phyloP scores from a whole-genome alignment of 2,888 invertebrate genomes.

The Nomada ferruginata region DNA sequence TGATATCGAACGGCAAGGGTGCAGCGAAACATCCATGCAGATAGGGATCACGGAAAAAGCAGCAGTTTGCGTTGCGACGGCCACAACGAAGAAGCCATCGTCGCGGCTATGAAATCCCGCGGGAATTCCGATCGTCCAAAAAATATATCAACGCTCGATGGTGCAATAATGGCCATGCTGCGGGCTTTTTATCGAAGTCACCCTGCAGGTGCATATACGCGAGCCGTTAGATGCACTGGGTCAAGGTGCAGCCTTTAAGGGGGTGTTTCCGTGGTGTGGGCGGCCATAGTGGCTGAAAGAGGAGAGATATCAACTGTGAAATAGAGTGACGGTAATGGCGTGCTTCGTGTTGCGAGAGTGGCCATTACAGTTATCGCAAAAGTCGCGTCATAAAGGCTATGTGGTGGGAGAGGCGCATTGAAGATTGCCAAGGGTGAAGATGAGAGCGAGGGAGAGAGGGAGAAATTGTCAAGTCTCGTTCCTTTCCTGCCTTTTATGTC shows the following conservation, averaged over 20 bases:
- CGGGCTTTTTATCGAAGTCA: constrained; percentile 53
- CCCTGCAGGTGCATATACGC: constrained; percentile 22
- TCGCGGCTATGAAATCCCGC: background rate
- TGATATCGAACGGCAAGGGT: too few relatives aligned
- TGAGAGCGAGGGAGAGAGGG: constrained; percentile 1
- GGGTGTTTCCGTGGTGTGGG: constrained; percentile 25
- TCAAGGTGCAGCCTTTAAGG: constrained; percentile 65
- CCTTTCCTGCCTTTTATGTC: constrained; percentile 44
- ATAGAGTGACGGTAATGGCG: constrained; percentile 76
- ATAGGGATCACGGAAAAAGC: too few relatives aligned
- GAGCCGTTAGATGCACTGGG: constrained; percentile 61
- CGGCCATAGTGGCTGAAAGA: constrained; percentile 42
- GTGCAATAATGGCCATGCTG: constrained; percentile 34
- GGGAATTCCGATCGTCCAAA: background rate
- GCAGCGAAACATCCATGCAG: too few relatives aligned
- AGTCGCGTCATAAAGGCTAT: constrained; percentile 71
- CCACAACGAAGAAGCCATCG: background rate
- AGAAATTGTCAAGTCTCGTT: constrained; percentile 56
- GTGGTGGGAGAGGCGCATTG: constrained; percentile 29
- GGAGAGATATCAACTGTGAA: constrained; percentile 72
- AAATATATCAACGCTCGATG: constrained; percentile 43
- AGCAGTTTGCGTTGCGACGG: too few relatives aligned
- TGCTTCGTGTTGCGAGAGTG: constrained; percentile 72
- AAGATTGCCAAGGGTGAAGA: constrained; percentile 6
- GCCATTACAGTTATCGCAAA: constrained; percentile 79